Evolutionary conservation across 2,113 vertebrate genomes (phyloP).

Genomic region (Miniopterus natalensis): DNA sequence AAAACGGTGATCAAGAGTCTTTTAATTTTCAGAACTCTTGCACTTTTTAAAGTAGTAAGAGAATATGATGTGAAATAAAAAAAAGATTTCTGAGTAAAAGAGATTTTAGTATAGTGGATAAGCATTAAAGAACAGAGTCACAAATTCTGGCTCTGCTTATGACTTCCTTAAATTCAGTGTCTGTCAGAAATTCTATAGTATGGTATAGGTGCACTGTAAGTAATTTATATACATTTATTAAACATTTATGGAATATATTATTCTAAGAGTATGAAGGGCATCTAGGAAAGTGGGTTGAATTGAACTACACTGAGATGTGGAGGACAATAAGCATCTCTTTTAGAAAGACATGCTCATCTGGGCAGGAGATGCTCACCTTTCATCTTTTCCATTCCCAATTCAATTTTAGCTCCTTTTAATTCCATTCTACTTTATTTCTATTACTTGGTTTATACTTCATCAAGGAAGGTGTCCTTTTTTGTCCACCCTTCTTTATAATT

Average conservation of each 20-base stretch:
- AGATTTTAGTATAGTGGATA: background rate
- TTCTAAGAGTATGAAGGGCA: constrained; percentile 21
- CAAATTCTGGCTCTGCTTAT: background rate
- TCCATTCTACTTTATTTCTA: background rate
- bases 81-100: constrained; percentile 7
- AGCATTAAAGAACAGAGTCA: constrained; percentile 5
- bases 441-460: constrained; percentile 30
- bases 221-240: constrained; percentile 74
- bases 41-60: constrained; percentile 30
- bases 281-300: background rate
- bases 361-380: background rate
- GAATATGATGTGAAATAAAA: background rate
- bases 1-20: constrained; percentile 23
- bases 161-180: background rate
- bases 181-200: background rate
- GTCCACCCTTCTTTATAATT: background rate
- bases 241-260: constrained; percentile 55
- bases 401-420: background rate
- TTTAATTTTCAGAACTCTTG: constrained; percentile 49
- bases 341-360: background rate
- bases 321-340: background rate
- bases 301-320: constrained; percentile 14
- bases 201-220: background rate
- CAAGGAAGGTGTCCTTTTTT: background rate
- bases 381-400: background rate